Percentiles rank a stretch among this genome's conserved stretches.
Conservation (phyloP, 2,888 invertebrate genomes). For the Pomacea canaliculata region DNA sequence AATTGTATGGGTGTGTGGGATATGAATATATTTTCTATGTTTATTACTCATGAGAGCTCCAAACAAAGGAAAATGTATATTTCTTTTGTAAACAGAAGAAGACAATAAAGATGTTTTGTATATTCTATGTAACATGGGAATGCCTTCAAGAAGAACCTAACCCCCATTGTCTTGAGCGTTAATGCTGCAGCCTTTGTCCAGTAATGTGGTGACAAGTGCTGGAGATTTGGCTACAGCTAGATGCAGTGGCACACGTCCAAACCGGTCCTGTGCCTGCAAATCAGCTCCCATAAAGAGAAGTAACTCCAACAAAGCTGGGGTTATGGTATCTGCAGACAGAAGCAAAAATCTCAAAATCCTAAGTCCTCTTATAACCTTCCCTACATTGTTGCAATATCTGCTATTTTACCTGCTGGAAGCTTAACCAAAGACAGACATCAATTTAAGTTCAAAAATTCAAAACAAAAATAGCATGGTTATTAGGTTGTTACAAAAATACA, state of each 20-base stretch:
- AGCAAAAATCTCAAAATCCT: not conserved
- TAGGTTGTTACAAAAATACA: too few species aligned
- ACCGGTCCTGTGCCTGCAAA: slow-evolving; percentile 44
- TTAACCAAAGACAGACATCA: too few species aligned
- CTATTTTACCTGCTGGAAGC: too few species aligned
- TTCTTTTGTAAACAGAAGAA: too few species aligned
- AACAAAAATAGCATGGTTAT: too few species aligned
- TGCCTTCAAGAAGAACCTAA: slow-evolving; percentile 15
- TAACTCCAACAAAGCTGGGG: slow-evolving; percentile 40
- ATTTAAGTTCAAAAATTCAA: too few species aligned
- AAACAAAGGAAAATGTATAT: too few species aligned
- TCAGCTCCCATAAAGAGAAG: slow-evolving; percentile 50
- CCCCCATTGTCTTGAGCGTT: slow-evolving; percentile 55
- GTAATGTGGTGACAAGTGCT: slow-evolving; percentile 37
- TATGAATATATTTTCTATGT: too few species aligned
- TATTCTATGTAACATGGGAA: too few species aligned
- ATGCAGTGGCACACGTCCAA: slow-evolving; percentile 51
- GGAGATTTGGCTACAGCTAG: slow-evolving; percentile 41
- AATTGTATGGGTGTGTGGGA: too few species aligned
- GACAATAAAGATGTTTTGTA: too few species aligned
- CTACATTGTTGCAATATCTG: not conserved
- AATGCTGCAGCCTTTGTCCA: slow-evolving; percentile 48
- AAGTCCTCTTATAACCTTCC: not conserved
- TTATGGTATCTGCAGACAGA: slow-evolving; percentile 32
- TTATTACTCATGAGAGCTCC: too few species aligned